Evolutionary conservation across 1,140 invertebrate species (phyloP), one percentile per base, ranked within the genome.

Genomic region (Mercenaria mercenaria): DNA sequence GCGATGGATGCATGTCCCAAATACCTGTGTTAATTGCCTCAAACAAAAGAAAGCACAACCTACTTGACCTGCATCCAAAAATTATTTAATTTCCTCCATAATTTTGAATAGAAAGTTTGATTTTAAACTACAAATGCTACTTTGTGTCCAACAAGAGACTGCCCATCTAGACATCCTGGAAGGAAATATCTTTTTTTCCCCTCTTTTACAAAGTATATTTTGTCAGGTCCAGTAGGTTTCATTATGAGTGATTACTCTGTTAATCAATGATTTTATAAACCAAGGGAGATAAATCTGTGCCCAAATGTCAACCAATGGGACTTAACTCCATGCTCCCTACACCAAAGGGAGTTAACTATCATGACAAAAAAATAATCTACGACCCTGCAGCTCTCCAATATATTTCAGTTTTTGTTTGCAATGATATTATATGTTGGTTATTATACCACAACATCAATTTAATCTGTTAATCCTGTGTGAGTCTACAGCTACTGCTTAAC

Each of bases 381-480:
- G 76, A 79, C 76, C 47, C 76, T 79, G 76, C 76, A 79, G 76
- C 76, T 79, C 47, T 52, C 47, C 76, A 52, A n/a, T 41, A 23
- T 32, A 34, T 50, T 10, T 79, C 47, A 76, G 20, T 11, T 29
- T 50, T 56, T 34, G 29, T 23, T n/a, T 72, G 37, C 29, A 37
- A 4, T 32, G 15, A 37, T 79, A 59, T 47, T 37, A 32, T 10
- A 52, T 8, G 26, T 50, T 50, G 26, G 76, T 76, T 79, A 79
- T 79, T 56, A 79, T 79, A 39, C 39, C 47, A 79, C 76, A 79
- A 79, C 76, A 79, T 79, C 76, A 52, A 79, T 52, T 50, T 32
- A 56, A 79, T 39, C 76, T 23, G 47, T 79, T 79, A 79, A 79
- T 79, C 76, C 76, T 79, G 76, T 79, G 76, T 59, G 76, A 39